Evolutionary conservation across 2,888 invertebrate genomes (phyloP), one percentile per base, ranked within the genome.

Genomic region (Brenthis daphne): DNA sequence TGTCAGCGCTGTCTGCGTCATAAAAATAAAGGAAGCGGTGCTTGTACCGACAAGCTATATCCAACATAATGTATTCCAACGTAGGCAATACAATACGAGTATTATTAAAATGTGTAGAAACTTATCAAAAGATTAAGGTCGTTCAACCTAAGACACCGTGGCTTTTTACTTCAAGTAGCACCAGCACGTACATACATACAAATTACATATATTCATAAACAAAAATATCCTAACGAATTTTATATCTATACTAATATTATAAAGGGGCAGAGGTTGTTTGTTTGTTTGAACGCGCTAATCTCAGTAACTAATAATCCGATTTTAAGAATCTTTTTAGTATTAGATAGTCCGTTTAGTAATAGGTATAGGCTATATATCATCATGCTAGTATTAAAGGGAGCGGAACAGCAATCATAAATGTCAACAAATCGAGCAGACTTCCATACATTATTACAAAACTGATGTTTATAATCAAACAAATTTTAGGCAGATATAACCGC

Each of bases 101-200:
- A 84, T 88, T 90, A 89, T 88, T 89, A 89, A 87, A 89, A 90
- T 90, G 85, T 85, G 84, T 88, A 88, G 87, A 87, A 85, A 89
- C 87, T 84, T 85, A 57, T 29, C 82, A 84, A 83, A 84, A 86
- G 81, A 81, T 79, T 76, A 86, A 29, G 91, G 88, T 90, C 90
- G 78, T 90, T 90, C 84, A 91, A 43, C 63, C 53, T 37, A 37
- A 16, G n/a, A 16, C 37, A 53, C 43, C 33, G 20, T 20, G 29
- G 6, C 11, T n/a, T 16, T n/a, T 11, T 54, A 37, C 50, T 60
- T 58, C 47, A 12, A 20, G 29, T 60, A 29, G 24, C n/a, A 56
- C 37, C 8, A 3, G 37, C 37, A 55, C n/a, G n/a, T 57, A 37
- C 37, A 3, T 58, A 16, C 16, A 37, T 14, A 24, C 24, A 48